Evolutionary conservation across 1,140 invertebrate genomes (phyloP), one percentile per base, ranked within the genome.

Genomic region (Lepidurus arcticus): DNA sequence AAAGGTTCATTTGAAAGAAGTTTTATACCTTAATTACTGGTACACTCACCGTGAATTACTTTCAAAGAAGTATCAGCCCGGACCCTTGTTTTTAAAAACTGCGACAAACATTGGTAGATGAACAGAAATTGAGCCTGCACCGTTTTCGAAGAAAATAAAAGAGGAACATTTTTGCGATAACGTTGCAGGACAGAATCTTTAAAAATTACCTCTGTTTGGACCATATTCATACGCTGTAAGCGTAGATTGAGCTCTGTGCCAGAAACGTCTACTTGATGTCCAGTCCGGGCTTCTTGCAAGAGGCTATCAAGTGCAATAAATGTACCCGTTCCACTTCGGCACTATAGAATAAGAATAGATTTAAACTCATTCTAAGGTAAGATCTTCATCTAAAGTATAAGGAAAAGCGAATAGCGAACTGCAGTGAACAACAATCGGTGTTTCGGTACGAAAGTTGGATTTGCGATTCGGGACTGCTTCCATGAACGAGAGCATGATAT

Each of bases 251-350:
- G 78, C 5, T 87, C 83, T 47, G 84, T 85, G 13, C 80, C 80
- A 73, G 83, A 85, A 8, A 87, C 81, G 75, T 87, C 85, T 21
- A 85, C 83, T 73, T 82, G 79, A 24, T 80, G 80, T 8, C 83
- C 81, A 43, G 81, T 81, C 9, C 75, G 44, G 74, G 83, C 82
- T 81, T 84, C 83, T 82, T 93, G 92, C 74, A 98, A 88, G 93
- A 98, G 97, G 44, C 94, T 93, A 86, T 99, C 96, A 80, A 99
- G 90, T 0, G 98, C 93, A 80, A 91, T 91, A 80, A 88, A 90
- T 7, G 89, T 89, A n/a, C 90, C 90, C 13, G 78, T 77, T 74
- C 78, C 9, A 76, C 73, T 75, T 34, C 53, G 77, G 85, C 96
- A 94, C 95, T 83, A 76, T 10, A 80, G 83, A 16, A 75, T 44